A percentile compares a stretch with the other conserved stretches of the same genome.
These are phyloP conservation scores for Penaeus indicus DNA, from an alignment of 1,140 invertebrate genomes.

Conservation along the genomic window DNA sequence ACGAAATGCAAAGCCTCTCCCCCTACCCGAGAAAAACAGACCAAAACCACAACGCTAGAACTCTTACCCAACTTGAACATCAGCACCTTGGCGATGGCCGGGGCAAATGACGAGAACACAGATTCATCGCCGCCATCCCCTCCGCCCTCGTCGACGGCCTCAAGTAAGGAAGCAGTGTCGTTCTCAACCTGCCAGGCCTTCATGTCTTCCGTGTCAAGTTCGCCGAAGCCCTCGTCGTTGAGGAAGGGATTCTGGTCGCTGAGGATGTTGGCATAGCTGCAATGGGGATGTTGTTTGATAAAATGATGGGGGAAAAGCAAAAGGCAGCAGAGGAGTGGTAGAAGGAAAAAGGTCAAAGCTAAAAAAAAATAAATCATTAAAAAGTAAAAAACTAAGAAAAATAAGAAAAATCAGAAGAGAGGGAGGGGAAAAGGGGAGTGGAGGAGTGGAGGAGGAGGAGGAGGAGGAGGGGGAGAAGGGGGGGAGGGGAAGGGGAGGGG, in stretches of 20 bases:
- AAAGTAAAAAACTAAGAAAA: too few species aligned
- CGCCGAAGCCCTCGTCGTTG: conserved; percentile 50
- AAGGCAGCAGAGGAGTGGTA: too few species aligned
- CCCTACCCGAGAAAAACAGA: not conserved
- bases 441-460: too few species aligned
- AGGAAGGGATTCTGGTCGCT: conserved; percentile 55
- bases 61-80: conserved; percentile 56
- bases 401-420: too few species aligned
- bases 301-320: too few species aligned
- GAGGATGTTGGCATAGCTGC: conserved; percentile 38
- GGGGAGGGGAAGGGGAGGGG: too few species aligned
- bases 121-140: not conserved
- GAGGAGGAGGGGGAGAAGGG: too few species aligned
- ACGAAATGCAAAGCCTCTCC: too few species aligned
- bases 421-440: too few species aligned
- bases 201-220: conserved; percentile 28
- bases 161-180: conserved; percentile 27
- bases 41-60: not conserved
- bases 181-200: conserved; percentile 28
- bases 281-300: not conserved
- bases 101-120: conserved; percentile 26
- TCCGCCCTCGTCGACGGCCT: not conserved
- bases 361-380: too few species aligned
- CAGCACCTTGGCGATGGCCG: conserved; percentile 45
- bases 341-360: too few species aligned